A percentile compares a stretch with the other conserved stretches of the same genome.
These are phyloP conservation scores for Caenorhabditis angaria DNA, from an alignment of 2,888 invertebrate genomes.

Conservation along the genomic window DNA sequence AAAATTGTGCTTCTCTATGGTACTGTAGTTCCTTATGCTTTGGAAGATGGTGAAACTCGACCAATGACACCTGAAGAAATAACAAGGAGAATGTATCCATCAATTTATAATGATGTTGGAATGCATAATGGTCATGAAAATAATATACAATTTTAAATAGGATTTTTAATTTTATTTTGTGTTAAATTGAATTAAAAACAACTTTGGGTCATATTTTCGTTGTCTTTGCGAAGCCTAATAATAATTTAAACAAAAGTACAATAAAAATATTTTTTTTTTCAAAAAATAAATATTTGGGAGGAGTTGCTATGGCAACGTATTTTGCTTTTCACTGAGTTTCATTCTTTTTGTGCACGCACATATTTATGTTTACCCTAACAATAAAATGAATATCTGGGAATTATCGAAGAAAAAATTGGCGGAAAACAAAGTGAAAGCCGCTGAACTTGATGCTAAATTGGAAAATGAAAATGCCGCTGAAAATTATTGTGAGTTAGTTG, in stretches of 20 bases:
- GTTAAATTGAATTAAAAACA: slow-evolving; percentile 18
- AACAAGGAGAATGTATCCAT: slow-evolving; percentile 22
- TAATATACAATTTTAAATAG: slow-evolving; percentile 21
- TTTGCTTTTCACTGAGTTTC: background rate
- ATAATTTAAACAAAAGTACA: too few relatives aligned
- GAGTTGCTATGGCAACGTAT: slow-evolving; percentile 7
- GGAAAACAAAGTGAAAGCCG: slow-evolving; percentile 48
- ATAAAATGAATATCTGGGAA: slow-evolving; percentile 59
- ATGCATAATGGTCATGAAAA: slow-evolving; percentile 26
- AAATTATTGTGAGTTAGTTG: slow-evolving; percentile 38
- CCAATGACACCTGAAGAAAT: slow-evolving; percentile 34
- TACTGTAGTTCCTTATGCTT: slow-evolving; percentile 26
- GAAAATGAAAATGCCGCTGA: slow-evolving; percentile 34
- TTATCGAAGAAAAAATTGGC: slow-evolving; percentile 48
- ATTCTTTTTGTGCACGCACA: background rate
- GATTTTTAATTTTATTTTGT: slow-evolving; percentile 9
- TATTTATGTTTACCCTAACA: slow-evolving; percentile 1
- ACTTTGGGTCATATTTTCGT: too few relatives aligned
- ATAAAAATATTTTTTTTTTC: background rate
- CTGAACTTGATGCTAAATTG: slow-evolving; percentile 47
- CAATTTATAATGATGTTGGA: slow-evolving; percentile 20
- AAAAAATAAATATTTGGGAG: background rate
- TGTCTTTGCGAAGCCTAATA: background rate
- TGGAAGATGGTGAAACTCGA: slow-evolving; percentile 16
- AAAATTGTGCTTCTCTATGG: slow-evolving; percentile 33